Percentiles rank a stretch among this genome's conserved stretches.
Evolutionary conservation across 92 coral and sea anemone genomes (phyloP).

Genomic region (Epizoanthus stellaris): DNA sequence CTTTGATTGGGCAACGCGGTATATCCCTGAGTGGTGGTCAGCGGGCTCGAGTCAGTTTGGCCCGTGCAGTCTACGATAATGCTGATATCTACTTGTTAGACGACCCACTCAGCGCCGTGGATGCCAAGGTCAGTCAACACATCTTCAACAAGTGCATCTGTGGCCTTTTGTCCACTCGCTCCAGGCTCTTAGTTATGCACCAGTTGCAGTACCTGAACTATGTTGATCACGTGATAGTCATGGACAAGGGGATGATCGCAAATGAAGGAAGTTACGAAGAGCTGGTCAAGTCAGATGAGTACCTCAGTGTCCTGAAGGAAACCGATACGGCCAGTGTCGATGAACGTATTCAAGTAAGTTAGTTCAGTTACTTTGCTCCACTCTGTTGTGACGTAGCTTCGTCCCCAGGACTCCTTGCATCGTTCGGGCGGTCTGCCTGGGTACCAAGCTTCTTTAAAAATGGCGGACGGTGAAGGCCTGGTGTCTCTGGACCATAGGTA

Average conservation of each 20-base stretch:
- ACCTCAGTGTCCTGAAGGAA: no score
- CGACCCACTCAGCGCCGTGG: constrained; percentile 21
- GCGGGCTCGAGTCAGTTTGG: constrained; percentile 16
- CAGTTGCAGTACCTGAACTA: constrained; percentile 11
- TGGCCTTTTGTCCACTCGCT: constrained; percentile 13
- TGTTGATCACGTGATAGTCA: constrained; percentile 27
- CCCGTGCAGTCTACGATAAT: constrained; percentile 21
- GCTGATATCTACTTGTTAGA: constrained; percentile 9
- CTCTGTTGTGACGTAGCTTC: no score
- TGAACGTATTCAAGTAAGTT: no score
- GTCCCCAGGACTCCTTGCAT: no score
- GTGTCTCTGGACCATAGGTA: no score
- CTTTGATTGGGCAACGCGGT: no score
- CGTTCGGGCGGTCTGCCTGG: no score
- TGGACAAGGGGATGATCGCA: constrained; percentile 14
- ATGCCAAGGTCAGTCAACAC: constrained; percentile 18
- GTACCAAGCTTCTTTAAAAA: no score
- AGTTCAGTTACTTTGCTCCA: no score
- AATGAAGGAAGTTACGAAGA: constrained; percentile 16
- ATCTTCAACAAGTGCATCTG: constrained; percentile 24
- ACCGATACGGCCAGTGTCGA: no score
- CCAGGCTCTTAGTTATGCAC: constrained; percentile 10
- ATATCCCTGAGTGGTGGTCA: constrained; percentile 15
- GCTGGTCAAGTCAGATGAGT: constrained; percentile 5
- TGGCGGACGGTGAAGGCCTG: no score